Conservation (phyloP, 2,797 vertebrate genomes). For the Masticophis lateralis region DNA sequence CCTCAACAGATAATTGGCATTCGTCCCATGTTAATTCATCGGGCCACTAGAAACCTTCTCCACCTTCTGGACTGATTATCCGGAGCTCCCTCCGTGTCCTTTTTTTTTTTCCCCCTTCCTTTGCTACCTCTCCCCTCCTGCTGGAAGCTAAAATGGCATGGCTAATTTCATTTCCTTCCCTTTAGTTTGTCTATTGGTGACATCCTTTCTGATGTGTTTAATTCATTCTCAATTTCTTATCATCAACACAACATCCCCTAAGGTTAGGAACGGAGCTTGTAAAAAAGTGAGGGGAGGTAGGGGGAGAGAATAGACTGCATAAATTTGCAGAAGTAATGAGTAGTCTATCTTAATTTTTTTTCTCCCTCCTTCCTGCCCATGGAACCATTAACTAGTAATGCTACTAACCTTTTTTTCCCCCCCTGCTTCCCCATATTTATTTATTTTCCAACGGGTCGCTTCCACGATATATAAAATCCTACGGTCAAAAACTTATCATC, state of each 20-base stretch:
- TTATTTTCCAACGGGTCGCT: constrained; percentile 78
- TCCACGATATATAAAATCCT: constrained; percentile 79
- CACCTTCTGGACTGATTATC: constrained; percentile 10
- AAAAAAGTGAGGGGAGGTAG: constrained; percentile 1
- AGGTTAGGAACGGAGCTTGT: constrained; percentile 85
- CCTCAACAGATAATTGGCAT: background rate
- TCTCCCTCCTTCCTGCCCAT: constrained; percentile 65
- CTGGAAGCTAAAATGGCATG: constrained; percentile 80
- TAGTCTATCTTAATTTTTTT: constrained; percentile 78
- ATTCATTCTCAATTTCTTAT: constrained; percentile 98
- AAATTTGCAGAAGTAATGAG: constrained; percentile 96
- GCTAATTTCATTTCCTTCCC: constrained; percentile 89
- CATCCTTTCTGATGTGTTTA: constrained; percentile 95
- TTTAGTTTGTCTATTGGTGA: constrained; percentile 90
- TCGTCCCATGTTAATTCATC: background rate
- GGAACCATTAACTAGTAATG: constrained; percentile 88
- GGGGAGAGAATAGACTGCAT: constrained; percentile 51
- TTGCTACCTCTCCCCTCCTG: constrained; percentile 44
- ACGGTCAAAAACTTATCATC: constrained; percentile 82
- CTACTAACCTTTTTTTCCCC: constrained; percentile 74
- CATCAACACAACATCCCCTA: constrained; percentile 94
- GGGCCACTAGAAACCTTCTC: background rate
- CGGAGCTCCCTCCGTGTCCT: constrained; percentile 42
- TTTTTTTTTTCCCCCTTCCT: background rate
- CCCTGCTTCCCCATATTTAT: constrained; percentile 62